Base-by-base conservation (phyloP, 1,140 invertebrate species). In the Littorina saxatilis region DNA sequence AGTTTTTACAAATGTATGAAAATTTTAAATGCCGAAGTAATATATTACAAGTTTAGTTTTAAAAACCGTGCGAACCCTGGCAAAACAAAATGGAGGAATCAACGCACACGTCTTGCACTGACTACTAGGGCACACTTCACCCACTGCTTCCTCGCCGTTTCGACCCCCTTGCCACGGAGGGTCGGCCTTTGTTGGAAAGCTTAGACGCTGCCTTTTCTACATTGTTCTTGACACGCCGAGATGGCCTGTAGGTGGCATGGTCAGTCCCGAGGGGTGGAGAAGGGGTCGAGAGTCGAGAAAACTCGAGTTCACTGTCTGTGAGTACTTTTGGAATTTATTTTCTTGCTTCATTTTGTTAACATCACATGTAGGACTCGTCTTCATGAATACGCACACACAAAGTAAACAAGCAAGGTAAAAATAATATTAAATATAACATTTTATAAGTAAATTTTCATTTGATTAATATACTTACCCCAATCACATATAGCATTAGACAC, bases 221-320 rank as follows among this genome's bases (percentile, higher is more conserved):
- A 23, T 5, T 20, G 35, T 20, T 2, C 37, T 15, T 29, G 7
- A 27, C 13, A 9, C 3, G 35, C 58, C 23, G 32, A 5, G 55
- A 78, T 1, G 75, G 75, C 35, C 35, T 2, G 58, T 78, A 79
- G 40, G 58, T 77, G 23, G 73, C 2, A 29, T 68, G 79, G 61
- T 82, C 84, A 7, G n/a, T 84, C 79, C 17, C 72, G 63, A 68
- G 83, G 52, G 9, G 82, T 5, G 74, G 70, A 40, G 75, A 78
- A 2, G 75, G 75, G 39, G 75, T 43, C 35, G 37, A 27, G 3
- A 78, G 75, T n/a, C 32, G 75, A 15, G 75, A 40, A 63, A 78
- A 78, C 52, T 61, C 74, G 39, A 58, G 50, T 61, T 77, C 75
- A 20, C 55, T 78, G 32, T 78, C 75, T 78, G 75, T n/a, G 13